Conservation (phyloP, 2,113 vertebrate genomes). For the Tragelaphus buxtoni region DNA sequence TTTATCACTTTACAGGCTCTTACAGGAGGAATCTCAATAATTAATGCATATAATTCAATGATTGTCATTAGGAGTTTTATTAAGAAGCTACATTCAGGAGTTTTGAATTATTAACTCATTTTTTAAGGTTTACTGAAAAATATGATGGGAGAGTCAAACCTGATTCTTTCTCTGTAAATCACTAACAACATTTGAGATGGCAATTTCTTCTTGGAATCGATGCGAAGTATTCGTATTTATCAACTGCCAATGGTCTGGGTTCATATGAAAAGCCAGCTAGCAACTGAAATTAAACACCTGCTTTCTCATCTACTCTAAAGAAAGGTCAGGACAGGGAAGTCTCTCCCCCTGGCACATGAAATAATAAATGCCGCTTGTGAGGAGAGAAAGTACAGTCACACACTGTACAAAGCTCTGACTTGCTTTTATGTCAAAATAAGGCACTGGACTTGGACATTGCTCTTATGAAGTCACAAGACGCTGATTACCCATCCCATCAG, state of each 20-base stretch:
- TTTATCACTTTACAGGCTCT: rapidly evolving
- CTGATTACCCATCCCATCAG: rapidly evolving
- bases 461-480: rapidly evolving
- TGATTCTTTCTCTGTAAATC: neutral
- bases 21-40: too few species aligned
- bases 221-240: rapidly evolving
- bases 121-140: neutral
- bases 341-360: rapidly evolving
- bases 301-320: rapidly evolving
- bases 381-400: neutral
- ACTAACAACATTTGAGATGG: too few species aligned
- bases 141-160: neutral
- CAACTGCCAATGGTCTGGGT: neutral
- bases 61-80: neutral
- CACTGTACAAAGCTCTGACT: rapidly evolving
- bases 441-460: rapidly evolving
- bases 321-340: neutral
- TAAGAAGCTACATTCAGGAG: neutral
- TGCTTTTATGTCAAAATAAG: rapidly evolving
- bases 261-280: neutral
- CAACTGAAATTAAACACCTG: rapidly evolving
- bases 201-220: neutral
- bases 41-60: neutral
- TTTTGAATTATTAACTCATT: neutral
- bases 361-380: rapidly evolving